Evolutionary conservation across 2,797 vertebrate species (phyloP), one percentile per base, ranked within the genome.

Genomic region (Rhinatrema bivittatum): DNA sequence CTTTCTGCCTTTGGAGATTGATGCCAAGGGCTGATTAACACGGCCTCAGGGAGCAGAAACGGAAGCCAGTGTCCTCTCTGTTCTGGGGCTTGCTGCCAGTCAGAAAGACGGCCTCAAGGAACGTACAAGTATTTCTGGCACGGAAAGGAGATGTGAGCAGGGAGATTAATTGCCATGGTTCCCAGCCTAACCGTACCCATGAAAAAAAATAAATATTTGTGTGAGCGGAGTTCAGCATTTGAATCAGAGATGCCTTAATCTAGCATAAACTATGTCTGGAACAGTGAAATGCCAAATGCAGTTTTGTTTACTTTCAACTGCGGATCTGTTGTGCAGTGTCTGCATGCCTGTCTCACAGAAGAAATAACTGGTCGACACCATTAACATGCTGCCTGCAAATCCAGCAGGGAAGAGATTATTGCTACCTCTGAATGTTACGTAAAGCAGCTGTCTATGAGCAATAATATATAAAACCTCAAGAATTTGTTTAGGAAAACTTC

Each of bases 161-260:
- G 40, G 29, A 53, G 59, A 58, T 22, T 40, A 59, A 48, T 59
- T 36, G 41, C 50, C 42, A 13, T 46, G 50, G 45, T 53, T 62
- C 47, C 45, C 45, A 32, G 36, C 17, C 41, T 64, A 57, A 33
- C 31, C 50, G 42, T 51, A 42, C 27, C 42, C 26, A 49, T 65
- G 64, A 66, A 55, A 56, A 36, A 32, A 49, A 36, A 32, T 49
- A 36, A 65, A 60, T 31, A 57, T 39, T 20, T 31, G 24, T 42
- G 29, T 37, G 33, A 21, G 32, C 52, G 44, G 42, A 71, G 67
- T 54, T 27, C 19, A 51, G 32, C 48, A 30, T 69, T 55, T 60
- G 59, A 65, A 59, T 34, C 20, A 20, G 38, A 56, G 56, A 31
- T 36, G 39, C 18, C 23, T 42, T 42, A 39, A 52, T 68, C 36